phyloP scores from a whole-genome alignment of 2,797 vertebrate genomes.

The Aselliscus stoliczkanus region DNA sequence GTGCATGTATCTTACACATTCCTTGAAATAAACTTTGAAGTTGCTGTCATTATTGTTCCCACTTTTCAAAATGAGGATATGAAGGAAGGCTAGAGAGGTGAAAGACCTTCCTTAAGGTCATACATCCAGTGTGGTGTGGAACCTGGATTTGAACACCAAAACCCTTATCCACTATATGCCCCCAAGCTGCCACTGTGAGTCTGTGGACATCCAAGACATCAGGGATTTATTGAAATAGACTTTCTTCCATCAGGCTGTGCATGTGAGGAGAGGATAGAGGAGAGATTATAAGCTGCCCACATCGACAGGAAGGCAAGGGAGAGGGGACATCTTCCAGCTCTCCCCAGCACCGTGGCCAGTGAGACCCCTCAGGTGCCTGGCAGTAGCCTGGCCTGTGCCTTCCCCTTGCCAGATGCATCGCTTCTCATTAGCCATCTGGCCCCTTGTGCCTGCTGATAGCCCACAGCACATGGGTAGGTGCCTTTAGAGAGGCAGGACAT shows the following conservation, averaged over 20 bases:
- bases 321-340: background rate
- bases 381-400: constrained; percentile 4
- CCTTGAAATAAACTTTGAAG: background rate
- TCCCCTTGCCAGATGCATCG: background rate
- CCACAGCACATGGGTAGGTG: constrained; percentile 62
- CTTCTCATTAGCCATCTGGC: constrained; percentile 75
- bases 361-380: background rate
- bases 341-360: background rate
- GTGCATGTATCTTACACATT: background rate
- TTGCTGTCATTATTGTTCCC: background rate
- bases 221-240: background rate
- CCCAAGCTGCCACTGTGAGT: background rate
- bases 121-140: too few species aligned
- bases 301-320: background rate
- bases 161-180: background rate
- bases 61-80: background rate
- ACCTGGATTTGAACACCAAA: background rate
- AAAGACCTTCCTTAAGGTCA: background rate
- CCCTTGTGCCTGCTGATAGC: constrained; percentile 40
- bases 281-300: background rate
- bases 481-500: constrained; percentile 59
- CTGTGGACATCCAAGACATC: background rate
- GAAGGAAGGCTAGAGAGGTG: background rate
- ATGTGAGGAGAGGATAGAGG: background rate
- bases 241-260: background rate